A percentile compares a stretch with the other conserved stretches of the same genome.
These are phyloP conservation scores for Ifrita kowaldi DNA, from an alignment of 2,113 vertebrate genomes.

Conservation along the genomic window DNA sequence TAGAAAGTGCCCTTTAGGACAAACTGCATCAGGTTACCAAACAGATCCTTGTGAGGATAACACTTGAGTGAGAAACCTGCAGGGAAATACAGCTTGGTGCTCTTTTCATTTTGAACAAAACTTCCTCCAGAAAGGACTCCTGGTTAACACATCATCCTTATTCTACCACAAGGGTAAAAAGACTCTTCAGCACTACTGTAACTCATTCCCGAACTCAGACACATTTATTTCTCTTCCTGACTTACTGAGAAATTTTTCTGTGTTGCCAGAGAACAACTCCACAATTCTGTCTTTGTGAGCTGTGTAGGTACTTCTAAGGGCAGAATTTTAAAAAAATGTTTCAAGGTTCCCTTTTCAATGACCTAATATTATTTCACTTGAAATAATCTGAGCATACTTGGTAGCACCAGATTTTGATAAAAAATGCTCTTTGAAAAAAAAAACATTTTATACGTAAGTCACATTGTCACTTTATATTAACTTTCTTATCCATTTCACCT, in stretches of 20 bases:
- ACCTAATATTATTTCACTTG: conserved; percentile 22
- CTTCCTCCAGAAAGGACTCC: not conserved
- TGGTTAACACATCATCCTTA: not conserved
- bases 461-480: conserved; percentile 66
- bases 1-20: not conserved
- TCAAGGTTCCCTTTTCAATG: not conserved
- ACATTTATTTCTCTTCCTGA: not conserved
- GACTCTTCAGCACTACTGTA: not conserved
- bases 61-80: not conserved
- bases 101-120: not conserved
- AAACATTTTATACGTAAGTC: conserved; percentile 42
- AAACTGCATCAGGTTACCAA: not conserved
- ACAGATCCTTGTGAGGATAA: not conserved
- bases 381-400: conserved; percentile 4
- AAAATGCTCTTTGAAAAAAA: conserved; percentile 53
- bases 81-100: not conserved
- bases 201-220: not conserved
- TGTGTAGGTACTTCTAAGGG: not conserved
- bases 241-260: not conserved
- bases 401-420: conserved; percentile 42
- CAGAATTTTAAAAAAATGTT: not conserved
- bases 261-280: not conserved
- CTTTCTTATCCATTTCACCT: conserved; percentile 48
- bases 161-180: not conserved
- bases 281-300: not conserved